Conservation (phyloP, 2,113 vertebrate species). For the Trematomus loennbergii region DNA sequence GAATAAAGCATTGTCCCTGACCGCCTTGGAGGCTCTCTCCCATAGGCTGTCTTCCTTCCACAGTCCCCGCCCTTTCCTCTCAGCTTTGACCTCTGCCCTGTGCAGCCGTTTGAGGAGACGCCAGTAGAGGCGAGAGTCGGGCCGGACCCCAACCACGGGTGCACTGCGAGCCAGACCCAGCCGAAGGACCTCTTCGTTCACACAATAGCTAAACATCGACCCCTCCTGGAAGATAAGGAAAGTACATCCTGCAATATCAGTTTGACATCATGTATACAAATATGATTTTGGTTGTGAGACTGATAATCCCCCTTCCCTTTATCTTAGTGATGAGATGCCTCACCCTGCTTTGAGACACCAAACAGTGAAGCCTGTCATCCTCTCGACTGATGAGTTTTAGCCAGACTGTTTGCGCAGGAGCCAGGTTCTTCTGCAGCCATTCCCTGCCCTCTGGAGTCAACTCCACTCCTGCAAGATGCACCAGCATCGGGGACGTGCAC, state of each 20-base stretch:
- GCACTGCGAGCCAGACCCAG: slow-evolving; percentile 89
- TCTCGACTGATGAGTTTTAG: slow-evolving; percentile 91
- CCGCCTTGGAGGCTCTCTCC: slow-evolving; percentile 66
- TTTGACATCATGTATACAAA: background rate
- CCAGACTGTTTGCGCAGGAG: slow-evolving; percentile 86
- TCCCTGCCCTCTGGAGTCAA: slow-evolving; percentile 81
- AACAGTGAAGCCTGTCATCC: slow-evolving; percentile 86
- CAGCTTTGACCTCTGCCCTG: slow-evolving; percentile 89
- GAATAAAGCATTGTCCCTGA: slow-evolving; percentile 76
- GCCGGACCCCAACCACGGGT: slow-evolving; percentile 82
- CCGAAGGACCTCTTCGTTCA: slow-evolving; percentile 91
- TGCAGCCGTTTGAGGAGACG: slow-evolving; percentile 90
- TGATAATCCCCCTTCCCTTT: background rate
- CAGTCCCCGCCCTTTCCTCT: slow-evolving; percentile 88
- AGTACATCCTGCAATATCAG: background rate
- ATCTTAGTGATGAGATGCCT: slow-evolving; percentile 34
- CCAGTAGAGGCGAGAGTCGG: slow-evolving; percentile 87
- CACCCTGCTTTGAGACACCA: slow-evolving; percentile 89
- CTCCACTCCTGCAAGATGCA: slow-evolving; percentile 92
- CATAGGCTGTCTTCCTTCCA: slow-evolving; percentile 89
- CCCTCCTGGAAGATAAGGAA: slow-evolving; percentile 80
- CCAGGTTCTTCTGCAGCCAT: slow-evolving; percentile 88
- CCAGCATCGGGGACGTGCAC: slow-evolving; percentile 76
- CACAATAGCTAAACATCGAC: slow-evolving; percentile 79
- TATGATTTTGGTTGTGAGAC: background rate